Evolutionary conservation across 2,113 vertebrate species (phyloP).

Genomic region (Tor tambroides): DNA sequence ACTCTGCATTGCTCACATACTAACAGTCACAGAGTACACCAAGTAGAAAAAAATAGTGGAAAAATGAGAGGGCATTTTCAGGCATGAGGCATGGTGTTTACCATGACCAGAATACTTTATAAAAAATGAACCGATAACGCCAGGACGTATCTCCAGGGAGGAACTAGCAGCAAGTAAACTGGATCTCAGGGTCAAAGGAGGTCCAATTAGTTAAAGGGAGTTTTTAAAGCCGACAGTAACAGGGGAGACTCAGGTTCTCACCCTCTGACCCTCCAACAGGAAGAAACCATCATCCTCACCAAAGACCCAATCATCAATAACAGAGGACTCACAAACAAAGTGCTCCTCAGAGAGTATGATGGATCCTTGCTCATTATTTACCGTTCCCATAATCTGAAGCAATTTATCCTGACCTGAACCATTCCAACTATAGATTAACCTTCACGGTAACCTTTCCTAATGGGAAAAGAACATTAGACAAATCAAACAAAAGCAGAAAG

Average conservation of each 20-base stretch:
- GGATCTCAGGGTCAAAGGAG: not conserved
- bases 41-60: not conserved
- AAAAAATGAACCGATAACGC: constrained; percentile 11
- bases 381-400: constrained; percentile 15
- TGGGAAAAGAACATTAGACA: not conserved
- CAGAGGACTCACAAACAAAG: not conserved
- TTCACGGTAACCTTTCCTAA: not conserved
- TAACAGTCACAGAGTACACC: not conserved
- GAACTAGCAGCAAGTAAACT: constrained; percentile 22
- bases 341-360: constrained; percentile 24
- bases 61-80: not conserved
- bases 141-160: not conserved
- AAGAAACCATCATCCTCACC: not conserved
- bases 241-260: constrained; percentile 4
- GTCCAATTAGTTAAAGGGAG: constrained; percentile 26
- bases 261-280: not conserved
- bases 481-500: not conserved
- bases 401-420: not conserved
- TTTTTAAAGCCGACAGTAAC: constrained; percentile 25
- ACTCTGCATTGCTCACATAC: not conserved
- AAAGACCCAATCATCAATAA: not conserved
- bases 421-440: constrained; percentile 9
- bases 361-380: constrained; percentile 34
- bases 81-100: not conserved
- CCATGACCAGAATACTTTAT: constrained; percentile 26